Conservation (phyloP, 2,797 vertebrate species). For the Rhinichthys osculus region DNA sequence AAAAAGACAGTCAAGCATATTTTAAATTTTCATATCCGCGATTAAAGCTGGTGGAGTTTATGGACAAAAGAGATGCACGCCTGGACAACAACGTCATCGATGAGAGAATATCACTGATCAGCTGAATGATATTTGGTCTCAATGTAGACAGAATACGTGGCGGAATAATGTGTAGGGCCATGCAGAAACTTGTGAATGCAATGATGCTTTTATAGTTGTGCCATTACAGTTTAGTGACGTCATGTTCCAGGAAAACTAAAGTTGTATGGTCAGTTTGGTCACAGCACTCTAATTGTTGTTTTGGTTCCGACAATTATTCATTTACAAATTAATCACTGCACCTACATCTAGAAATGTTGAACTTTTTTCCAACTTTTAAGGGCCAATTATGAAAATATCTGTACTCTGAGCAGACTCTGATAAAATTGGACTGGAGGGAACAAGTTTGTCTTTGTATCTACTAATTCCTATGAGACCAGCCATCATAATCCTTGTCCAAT, state of each 20-base stretch:
- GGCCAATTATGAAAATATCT: constrained; percentile 28
- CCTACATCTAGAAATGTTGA: background rate
- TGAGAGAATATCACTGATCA: background rate
- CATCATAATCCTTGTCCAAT: constrained; percentile 15
- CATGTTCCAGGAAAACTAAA: background rate
- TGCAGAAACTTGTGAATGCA: background rate
- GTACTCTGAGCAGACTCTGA: background rate
- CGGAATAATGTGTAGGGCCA: background rate
- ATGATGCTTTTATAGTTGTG: background rate
- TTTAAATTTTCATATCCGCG: background rate
- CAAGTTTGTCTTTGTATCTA: constrained; percentile 15
- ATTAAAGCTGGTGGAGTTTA: background rate
- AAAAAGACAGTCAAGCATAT: background rate
- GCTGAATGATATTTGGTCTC: background rate
- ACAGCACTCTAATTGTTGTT: background rate
- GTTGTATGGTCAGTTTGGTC: background rate
- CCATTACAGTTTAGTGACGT: background rate
- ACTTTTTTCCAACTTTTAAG: constrained; percentile 23
- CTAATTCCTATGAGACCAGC: constrained; percentile 1
- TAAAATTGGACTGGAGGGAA: background rate
- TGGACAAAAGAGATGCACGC: background rate
- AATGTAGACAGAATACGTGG: background rate
- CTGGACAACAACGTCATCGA: background rate
- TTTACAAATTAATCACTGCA: background rate
- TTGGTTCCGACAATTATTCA: background rate